Conservation (phyloP, 2,888 invertebrate genomes). For the Chorisops tibialis region DNA sequence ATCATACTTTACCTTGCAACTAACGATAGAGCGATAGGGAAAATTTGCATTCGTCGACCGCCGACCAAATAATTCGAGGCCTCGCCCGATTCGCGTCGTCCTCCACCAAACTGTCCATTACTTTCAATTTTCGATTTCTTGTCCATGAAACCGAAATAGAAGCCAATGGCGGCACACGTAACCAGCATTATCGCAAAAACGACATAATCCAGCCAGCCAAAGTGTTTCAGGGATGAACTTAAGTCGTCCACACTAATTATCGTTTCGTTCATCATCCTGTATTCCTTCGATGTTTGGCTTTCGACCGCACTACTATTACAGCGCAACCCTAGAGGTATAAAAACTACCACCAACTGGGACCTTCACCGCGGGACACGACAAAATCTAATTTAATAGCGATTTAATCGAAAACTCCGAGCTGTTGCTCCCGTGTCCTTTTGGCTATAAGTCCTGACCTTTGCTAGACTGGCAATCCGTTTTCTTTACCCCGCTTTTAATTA, state of each 20-base stretch:
- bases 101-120: constrained; percentile 36
- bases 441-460: too few species aligned
- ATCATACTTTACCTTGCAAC: constrained; percentile 76
- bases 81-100: constrained; percentile 43
- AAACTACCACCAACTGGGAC: too few species aligned
- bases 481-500: too few species aligned
- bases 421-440: too few species aligned
- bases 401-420: too few species aligned
- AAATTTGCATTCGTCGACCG: constrained; percentile 73
- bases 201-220: constrained; percentile 71
- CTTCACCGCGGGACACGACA: too few species aligned
- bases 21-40: constrained; percentile 81
- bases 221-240: constrained; percentile 59
- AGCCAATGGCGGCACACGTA: constrained; percentile 73
- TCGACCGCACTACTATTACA: too few species aligned
- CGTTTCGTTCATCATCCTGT: constrained; percentile 5
- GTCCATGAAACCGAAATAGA: constrained; percentile 77
- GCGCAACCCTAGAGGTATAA: too few species aligned
- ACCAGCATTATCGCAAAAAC: constrained; percentile 75
- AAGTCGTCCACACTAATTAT: constrained; percentile 44
- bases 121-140: constrained; percentile 48
- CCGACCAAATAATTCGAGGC: constrained; percentile 74
- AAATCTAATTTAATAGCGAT: too few species aligned
- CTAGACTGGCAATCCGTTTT: too few species aligned
- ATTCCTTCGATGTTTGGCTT: too few species aligned